These are phyloP conservation scores for Megaceryle maxima DNA, from an alignment of 2,113 vertebrate genomes.

Conservation along the genomic window DNA sequence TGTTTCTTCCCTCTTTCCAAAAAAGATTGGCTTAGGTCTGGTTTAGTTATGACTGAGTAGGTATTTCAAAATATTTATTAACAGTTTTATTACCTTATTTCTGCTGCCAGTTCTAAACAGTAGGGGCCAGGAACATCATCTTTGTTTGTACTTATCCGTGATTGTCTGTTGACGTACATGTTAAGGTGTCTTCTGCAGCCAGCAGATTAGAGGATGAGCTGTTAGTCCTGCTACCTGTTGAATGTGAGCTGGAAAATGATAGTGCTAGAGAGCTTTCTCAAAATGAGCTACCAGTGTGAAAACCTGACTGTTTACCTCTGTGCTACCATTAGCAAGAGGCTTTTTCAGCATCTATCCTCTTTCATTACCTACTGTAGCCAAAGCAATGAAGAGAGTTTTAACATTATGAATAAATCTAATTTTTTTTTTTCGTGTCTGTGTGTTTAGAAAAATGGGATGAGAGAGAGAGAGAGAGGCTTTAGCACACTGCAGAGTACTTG, in stretches of 20 bases:
- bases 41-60: conserved; percentile 40
- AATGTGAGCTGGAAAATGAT: neutral
- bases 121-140: neutral
- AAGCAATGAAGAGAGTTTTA: neutral
- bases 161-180: neutral
- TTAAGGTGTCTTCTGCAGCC: neutral
- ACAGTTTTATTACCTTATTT: conserved; percentile 59
- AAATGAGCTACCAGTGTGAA: neutral
- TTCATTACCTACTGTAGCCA: neutral
- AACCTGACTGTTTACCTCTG: neutral
- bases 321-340: neutral
- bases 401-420: neutral
- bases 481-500: neutral
- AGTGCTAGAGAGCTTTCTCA: neutral
- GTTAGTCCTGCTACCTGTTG: neutral
- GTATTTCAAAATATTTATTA: conserved; percentile 69
- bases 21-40: neutral
- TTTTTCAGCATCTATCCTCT: neutral
- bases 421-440: neutral
- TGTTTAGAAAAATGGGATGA: neutral
- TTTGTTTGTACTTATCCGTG: conserved; percentile 11
- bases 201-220: neutral
- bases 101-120: conserved; percentile 47
- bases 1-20: conserved; percentile 43
- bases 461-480: neutral